Evolutionary conservation across 35 echinoderm and acorn worm species (phyloP).

Genomic region (Ptychodera flava): DNA sequence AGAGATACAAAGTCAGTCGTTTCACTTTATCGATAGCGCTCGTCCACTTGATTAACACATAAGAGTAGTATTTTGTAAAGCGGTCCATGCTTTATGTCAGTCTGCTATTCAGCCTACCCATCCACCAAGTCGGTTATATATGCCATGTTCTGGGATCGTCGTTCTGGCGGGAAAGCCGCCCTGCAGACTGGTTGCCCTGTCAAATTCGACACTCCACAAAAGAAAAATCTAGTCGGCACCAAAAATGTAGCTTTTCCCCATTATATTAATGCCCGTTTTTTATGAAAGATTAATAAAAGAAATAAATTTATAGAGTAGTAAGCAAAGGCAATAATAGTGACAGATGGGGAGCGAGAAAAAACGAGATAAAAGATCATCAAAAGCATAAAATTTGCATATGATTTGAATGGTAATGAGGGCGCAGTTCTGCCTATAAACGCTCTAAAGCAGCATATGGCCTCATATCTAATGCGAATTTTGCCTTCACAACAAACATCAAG

Average conservation of each 20-base stretch:
- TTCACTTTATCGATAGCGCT: neutral
- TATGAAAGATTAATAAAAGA: neutral
- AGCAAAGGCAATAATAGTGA: neutral
- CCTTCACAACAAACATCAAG: neutral
- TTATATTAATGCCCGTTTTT: neutral
- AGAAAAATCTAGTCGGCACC: neutral
- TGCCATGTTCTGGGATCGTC: neutral
- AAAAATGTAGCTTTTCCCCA: neutral
- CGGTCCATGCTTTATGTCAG: neutral
- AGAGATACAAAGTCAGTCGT: neutral
- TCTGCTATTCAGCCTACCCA: neutral
- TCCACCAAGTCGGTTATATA: neutral
- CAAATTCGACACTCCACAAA: neutral
- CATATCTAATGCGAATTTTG: neutral
- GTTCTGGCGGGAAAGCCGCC: neutral
- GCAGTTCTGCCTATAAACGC: neutral
- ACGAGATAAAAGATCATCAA: constrained; percentile 1
- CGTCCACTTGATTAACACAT: neutral
- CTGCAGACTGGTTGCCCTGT: neutral
- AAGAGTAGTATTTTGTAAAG: neutral
- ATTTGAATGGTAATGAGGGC: neutral
- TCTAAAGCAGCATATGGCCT: neutral
- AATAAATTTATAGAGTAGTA: neutral
- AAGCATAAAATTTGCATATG: neutral
- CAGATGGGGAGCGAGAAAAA: neutral